Conservation (phyloP, 2,888 invertebrate genomes). For the Plutella xylostella region DNA sequence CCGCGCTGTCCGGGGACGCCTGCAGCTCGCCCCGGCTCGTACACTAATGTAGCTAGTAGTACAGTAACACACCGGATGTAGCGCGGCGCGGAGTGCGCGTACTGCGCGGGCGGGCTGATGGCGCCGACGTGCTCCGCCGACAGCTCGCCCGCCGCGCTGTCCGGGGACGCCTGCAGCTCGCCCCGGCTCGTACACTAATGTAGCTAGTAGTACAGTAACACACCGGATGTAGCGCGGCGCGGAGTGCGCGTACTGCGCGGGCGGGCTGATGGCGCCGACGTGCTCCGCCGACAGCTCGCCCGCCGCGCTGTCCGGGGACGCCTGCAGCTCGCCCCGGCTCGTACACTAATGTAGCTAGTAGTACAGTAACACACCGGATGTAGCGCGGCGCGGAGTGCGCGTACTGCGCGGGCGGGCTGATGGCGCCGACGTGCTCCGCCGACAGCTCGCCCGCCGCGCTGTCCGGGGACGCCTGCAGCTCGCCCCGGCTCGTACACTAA, state of each 20-base stretch:
- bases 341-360: too few relatives aligned
- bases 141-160: conserved; percentile 36
- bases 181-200: too few relatives aligned
- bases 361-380: too few relatives aligned
- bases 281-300: conserved; percentile 52
- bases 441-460: conserved; percentile 26
- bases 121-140: conserved; percentile 63
- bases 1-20: conserved; percentile 46
- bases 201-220: too few relatives aligned
- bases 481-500: not conserved
- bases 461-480: too few relatives aligned
- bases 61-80: conserved; percentile 43
- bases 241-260: conserved; percentile 76
- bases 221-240: conserved; percentile 56
- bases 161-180: conserved; percentile 56
- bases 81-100: conserved; percentile 67
- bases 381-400: conserved; percentile 65
- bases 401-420: conserved; percentile 80
- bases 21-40: too few relatives aligned
- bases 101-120: conserved; percentile 79
- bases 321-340: too few relatives aligned
- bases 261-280: conserved; percentile 74
- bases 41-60: too few relatives aligned
- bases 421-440: conserved; percentile 64
- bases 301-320: not conserved